phyloP scores from a whole-genome alignment of 2,113 vertebrate species.

The cattle (Bos taurus) region DNA sequence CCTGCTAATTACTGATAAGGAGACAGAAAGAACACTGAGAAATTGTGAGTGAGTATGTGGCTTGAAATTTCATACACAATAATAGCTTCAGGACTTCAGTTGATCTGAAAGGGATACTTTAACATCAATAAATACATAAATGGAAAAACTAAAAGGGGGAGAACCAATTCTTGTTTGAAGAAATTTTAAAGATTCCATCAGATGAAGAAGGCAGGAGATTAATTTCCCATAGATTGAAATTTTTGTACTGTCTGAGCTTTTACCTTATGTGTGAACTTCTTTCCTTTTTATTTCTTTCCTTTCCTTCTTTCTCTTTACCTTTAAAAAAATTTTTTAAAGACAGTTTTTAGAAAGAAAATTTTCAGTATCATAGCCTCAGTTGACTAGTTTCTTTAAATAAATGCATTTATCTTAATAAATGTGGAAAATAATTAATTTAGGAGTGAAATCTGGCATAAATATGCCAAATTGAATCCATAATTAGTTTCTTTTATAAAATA shows the following conservation, averaged over 20 bases:
- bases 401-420: constrained; percentile 8
- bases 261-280: neutral
- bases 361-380: neutral
- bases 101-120: neutral
- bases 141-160: neutral
- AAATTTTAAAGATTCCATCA: neutral
- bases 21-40: neutral
- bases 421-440: neutral
- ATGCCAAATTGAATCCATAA: neutral
- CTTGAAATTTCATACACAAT: neutral
- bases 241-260: neutral
- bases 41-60: neutral
- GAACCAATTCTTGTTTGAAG: neutral
- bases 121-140: neutral
- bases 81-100: neutral
- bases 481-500: constrained; percentile 15
- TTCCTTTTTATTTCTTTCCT: neutral
- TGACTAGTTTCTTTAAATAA: neutral
- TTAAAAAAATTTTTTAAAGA: neutral
- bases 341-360: neutral
- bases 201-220: neutral
- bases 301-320: neutral
- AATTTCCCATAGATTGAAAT: neutral
- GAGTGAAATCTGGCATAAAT: neutral
- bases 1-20: constrained; percentile 32